Conservation (phyloP, 2,797 vertebrate genomes). For the Crocodylus rhombifer region DNA sequence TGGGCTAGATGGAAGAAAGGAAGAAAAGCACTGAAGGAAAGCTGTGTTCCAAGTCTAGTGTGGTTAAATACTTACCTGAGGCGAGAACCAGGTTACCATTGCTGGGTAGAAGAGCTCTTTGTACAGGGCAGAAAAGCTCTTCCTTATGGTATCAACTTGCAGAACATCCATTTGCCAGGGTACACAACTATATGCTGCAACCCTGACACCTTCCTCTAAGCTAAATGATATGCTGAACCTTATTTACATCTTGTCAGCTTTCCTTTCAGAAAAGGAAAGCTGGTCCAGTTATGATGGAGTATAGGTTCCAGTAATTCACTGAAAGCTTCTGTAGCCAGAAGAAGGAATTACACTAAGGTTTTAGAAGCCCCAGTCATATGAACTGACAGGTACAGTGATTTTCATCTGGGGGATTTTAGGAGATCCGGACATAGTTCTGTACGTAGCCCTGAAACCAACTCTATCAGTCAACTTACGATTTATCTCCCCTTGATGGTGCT, state of each 20-base stretch:
- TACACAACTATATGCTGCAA: no score
- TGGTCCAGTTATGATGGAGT: neutral
- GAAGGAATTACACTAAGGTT: conserved; percentile 1
- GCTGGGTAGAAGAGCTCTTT: no score
- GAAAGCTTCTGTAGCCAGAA: neutral
- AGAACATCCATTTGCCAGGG: no score
- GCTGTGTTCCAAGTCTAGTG: no score
- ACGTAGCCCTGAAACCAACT: conserved; percentile 1
- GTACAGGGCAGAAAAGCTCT: no score
- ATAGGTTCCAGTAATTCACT: neutral
- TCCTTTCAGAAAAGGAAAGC: neutral
- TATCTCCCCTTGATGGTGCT: conserved; percentile 23
- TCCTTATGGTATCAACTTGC: no score
- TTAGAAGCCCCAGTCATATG: neutral
- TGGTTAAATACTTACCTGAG: no score
- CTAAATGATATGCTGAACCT: neutral
- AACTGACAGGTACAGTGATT: conserved; percentile 12
- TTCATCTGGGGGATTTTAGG: neutral
- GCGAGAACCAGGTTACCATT: no score
- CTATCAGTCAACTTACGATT: conserved; percentile 17
- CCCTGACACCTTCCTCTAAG: neutral
- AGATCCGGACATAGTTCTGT: neutral
- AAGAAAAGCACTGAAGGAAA: no score
- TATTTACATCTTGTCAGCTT: neutral
- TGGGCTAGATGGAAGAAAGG: no score